A percentile compares a stretch with the other conserved stretches of the same genome.
These are phyloP conservation scores for Eublepharis macularius DNA, from an alignment of 2,113 vertebrate species.

Conservation along the genomic window DNA sequence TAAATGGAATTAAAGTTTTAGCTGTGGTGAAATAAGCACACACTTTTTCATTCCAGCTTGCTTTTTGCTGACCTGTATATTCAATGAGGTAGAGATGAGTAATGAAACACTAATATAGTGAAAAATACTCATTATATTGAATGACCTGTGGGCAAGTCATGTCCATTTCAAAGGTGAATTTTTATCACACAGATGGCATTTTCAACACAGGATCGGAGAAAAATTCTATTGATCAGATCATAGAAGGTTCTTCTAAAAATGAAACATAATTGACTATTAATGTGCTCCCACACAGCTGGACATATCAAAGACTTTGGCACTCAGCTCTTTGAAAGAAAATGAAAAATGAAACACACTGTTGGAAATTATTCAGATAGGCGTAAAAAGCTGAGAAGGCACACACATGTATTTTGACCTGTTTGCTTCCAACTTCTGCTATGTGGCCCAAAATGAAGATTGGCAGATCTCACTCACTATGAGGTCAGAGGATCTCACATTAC, in stretches of 20 bases:
- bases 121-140: slow-evolving; percentile 45
- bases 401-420: neutral
- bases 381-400: neutral
- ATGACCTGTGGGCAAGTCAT: slow-evolving; percentile 22
- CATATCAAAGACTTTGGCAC: slow-evolving; percentile 23
- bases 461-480: neutral
- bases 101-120: slow-evolving; percentile 27
- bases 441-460: neutral
- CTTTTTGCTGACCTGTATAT: slow-evolving; percentile 34
- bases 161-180: slow-evolving; percentile 36
- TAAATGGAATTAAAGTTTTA: slow-evolving; percentile 8
- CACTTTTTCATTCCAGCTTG: slow-evolving; percentile 8
- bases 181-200: slow-evolving; percentile 24
- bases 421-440: neutral
- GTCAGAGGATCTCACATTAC: neutral
- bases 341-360: slow-evolving; percentile 18
- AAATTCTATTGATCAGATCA: slow-evolving; percentile 23
- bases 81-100: slow-evolving; percentile 4
- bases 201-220: slow-evolving; percentile 13
- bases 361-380: neutral
- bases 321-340: slow-evolving; percentile 34
- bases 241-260: slow-evolving; percentile 37
- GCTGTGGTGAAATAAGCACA: slow-evolving; percentile 12
- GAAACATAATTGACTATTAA: slow-evolving; percentile 40
- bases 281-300: slow-evolving; percentile 27